Percentiles rank a stretch among this genome's conserved stretches.
These are phyloP conservation scores for Schmidtea mediterranea DNA, from an alignment of 1,140 invertebrate species.

Conservation along the genomic window DNA sequence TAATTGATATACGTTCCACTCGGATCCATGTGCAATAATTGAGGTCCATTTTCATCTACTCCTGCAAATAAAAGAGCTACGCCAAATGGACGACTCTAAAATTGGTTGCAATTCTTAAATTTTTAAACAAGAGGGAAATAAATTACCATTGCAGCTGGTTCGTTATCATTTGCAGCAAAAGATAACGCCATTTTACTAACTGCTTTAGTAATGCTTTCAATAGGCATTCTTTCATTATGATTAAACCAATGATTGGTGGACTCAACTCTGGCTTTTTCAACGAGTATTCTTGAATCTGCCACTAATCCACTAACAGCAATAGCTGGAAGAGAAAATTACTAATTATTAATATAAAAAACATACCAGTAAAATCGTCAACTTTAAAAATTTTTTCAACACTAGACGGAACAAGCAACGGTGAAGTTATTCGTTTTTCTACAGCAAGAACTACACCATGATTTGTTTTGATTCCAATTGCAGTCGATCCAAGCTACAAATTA, in stretches of 20 bases:
- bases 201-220: conserved; percentile 85
- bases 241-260: conserved; percentile 90
- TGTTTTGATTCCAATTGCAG: conserved; percentile 87
- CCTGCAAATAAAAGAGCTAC: conserved; percentile 48
- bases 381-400: conserved; percentile 82
- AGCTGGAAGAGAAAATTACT: conserved; percentile 77
- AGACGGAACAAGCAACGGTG: conserved; percentile 70
- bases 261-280: conserved; percentile 1
- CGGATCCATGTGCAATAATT: conserved; percentile 75
- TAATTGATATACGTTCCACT: conserved; percentile 85
- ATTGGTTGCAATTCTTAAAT: conserved; percentile 10
- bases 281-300: neutral
- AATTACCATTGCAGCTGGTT: conserved; percentile 59
- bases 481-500: conserved; percentile 54
- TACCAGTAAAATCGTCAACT: conserved; percentile 81
- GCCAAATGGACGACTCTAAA: conserved; percentile 73
- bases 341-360: no score
- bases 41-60: conserved; percentile 32
- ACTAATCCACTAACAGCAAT: conserved; percentile 58
- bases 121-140: conserved; percentile 7
- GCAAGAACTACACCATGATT: conserved; percentile 73
- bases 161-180: conserved; percentile 82
- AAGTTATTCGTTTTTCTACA: conserved; percentile 89
- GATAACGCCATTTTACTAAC: conserved; percentile 91
- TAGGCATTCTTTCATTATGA: conserved; percentile 76